These are phyloP conservation scores for Meiosimyza platycephala DNA, from an alignment of 2,888 invertebrate genomes.

Conservation along the genomic window DNA sequence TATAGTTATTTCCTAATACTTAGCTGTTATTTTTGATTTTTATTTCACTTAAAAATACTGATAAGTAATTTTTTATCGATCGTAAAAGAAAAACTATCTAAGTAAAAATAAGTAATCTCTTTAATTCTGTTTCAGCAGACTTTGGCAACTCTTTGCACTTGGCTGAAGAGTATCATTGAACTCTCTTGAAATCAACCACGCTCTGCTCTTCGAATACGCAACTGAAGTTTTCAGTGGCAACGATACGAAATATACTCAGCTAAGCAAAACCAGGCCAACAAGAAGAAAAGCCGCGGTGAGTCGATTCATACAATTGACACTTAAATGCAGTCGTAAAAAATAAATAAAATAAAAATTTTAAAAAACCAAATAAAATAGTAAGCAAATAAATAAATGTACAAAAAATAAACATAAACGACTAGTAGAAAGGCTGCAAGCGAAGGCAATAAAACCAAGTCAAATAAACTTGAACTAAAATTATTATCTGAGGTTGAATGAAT, in stretches of 20 bases:
- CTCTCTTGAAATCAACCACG: not conserved
- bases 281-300: no score
- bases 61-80: conserved; percentile 15
- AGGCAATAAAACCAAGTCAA: not conserved
- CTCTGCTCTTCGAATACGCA: not conserved
- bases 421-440: conserved; percentile 1
- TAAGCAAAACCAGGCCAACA: no score
- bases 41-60: no score
- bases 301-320: not conserved
- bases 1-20: no score
- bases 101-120: conserved; percentile 25
- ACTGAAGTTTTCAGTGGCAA: not conserved
- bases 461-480: not conserved
- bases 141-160: not conserved
- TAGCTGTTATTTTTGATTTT: no score
- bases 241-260: not conserved
- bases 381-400: conserved; percentile 8
- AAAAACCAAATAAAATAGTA: conserved; percentile 21
- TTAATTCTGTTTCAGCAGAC: conserved; percentile 18
- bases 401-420: conserved; percentile 4
- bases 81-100: conserved; percentile 15
- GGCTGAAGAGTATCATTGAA: no score
- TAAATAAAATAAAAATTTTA: conserved; percentile 6
- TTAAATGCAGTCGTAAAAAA: conserved; percentile 5
- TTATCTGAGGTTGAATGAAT: not conserved